phyloP scores from a whole-genome alignment of 2,113 vertebrate species.

The Actenoides lindsayi region DNA sequence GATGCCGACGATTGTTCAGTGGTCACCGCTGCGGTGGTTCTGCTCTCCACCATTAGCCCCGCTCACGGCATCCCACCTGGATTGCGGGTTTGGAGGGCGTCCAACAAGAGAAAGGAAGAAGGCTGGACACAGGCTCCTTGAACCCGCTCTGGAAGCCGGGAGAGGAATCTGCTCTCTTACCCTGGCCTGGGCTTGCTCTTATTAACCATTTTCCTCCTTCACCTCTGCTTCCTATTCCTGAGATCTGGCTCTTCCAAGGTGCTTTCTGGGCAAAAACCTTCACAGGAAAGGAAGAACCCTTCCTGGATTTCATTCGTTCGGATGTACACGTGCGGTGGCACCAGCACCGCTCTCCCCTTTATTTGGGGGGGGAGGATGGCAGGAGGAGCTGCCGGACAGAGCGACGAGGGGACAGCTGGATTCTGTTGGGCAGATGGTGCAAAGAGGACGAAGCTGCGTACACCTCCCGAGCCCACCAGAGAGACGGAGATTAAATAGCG shows the following conservation, averaged over 20 bases:
- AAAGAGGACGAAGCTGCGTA: conserved; percentile 45
- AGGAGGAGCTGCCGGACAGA: background rate
- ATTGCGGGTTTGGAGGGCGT: background rate
- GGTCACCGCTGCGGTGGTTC: background rate
- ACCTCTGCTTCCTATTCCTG: background rate
- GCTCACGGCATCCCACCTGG: background rate
- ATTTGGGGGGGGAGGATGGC: background rate
- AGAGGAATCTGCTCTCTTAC: background rate
- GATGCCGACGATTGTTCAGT: background rate
- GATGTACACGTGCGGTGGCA: rapidly evolving
- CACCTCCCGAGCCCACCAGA: conserved; percentile 42
- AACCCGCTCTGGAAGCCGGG: background rate
- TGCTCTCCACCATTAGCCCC: background rate
- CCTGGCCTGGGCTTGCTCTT: background rate
- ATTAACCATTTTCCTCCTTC: background rate
- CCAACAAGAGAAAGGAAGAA: background rate
- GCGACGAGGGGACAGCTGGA: background rate
- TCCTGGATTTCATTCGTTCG: background rate
- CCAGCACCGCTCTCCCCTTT: background rate
- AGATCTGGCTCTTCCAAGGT: background rate
- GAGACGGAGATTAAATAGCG: conserved; percentile 60
- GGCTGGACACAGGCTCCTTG: background rate
- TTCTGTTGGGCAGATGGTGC: conserved; percentile 55
- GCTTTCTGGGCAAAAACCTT: background rate
- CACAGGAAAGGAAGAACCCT: background rate